A percentile compares a stretch with the other conserved stretches of the same genome.
These are phyloP conservation scores for Globodera rostochiensis DNA, from an alignment of 1,140 invertebrate species.

Conservation along the genomic window DNA sequence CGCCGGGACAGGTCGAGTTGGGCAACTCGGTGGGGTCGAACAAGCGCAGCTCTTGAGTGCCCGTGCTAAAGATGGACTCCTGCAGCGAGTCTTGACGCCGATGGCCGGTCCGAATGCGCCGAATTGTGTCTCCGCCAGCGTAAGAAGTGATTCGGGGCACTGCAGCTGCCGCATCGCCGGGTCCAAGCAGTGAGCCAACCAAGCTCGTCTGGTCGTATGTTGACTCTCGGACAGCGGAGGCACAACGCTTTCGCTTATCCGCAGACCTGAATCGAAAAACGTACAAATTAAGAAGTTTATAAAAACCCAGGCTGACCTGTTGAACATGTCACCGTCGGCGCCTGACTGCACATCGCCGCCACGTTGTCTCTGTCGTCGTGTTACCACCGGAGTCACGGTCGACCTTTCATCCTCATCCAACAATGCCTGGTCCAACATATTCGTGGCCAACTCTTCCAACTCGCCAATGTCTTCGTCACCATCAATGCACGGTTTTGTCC, in stretches of 20 bases:
- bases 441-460: constrained; percentile 21
- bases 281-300: no score
- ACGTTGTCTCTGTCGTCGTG: background rate
- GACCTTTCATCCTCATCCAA: background rate
- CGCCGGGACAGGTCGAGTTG: constrained; percentile 53
- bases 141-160: constrained; percentile 20
- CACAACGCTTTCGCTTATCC: background rate
- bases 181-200: constrained; percentile 20
- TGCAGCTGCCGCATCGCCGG: constrained; percentile 4
- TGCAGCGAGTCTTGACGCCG: constrained; percentile 62
- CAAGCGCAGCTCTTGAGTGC: constrained; percentile 56
- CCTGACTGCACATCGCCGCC: background rate
- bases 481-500: constrained; percentile 12
- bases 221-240: background rate
- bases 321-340: background rate
- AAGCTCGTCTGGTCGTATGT: constrained; percentile 6
- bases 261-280: constrained; percentile 1
- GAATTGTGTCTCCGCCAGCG: constrained; percentile 47
- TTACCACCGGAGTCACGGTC: background rate
- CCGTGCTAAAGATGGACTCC: constrained; percentile 61
- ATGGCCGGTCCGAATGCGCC: constrained; percentile 58
- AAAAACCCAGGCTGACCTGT: background rate
- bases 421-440: constrained; percentile 10
- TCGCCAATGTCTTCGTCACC: constrained; percentile 21
- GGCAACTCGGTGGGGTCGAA: constrained; percentile 62